phyloP scores from a whole-genome alignment of 2,797 vertebrate genomes.

The Coluber constrictor region DNA sequence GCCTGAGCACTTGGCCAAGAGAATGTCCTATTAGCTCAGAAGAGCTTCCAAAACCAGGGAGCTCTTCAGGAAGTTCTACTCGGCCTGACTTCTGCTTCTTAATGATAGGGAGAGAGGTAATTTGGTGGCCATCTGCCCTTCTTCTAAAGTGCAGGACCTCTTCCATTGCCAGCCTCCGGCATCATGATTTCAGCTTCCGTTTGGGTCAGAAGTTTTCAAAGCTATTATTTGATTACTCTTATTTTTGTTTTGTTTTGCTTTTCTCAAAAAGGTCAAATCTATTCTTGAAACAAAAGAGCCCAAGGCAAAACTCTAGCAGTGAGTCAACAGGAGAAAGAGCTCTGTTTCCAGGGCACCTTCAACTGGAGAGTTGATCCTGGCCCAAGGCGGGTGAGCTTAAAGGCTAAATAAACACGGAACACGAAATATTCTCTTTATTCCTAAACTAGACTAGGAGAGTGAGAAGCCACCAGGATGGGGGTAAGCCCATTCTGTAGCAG shows the following conservation, averaged over 20 bases:
- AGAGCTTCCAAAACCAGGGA: not conserved
- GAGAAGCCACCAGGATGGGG: not conserved
- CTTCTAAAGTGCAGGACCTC: not conserved
- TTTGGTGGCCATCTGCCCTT: not conserved
- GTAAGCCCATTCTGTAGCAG: not conserved
- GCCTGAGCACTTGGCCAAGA: not conserved
- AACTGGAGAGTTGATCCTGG: not conserved
- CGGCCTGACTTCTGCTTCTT: not conserved
- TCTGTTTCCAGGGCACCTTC: not conserved
- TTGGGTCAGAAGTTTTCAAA: not conserved
- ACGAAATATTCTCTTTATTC: not conserved
- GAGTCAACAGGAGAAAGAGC: not conserved
- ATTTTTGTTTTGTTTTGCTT: not conserved
- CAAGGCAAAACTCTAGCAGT: not conserved
- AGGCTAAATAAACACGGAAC: not conserved
- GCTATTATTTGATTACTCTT: not conserved
- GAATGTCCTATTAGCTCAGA: not conserved
- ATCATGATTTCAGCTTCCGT: not conserved
- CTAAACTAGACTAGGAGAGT: not conserved
- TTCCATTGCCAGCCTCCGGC: not conserved
- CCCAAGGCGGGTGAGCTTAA: not conserved
- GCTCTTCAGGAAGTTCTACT: not conserved
- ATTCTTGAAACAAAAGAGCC: not conserved
- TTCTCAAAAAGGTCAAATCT: conserved; percentile 1
- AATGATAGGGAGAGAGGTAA: not conserved